These are phyloP conservation scores for Lycaena phlaeas DNA, from an alignment of 2,888 invertebrate species.

Conservation along the genomic window DNA sequence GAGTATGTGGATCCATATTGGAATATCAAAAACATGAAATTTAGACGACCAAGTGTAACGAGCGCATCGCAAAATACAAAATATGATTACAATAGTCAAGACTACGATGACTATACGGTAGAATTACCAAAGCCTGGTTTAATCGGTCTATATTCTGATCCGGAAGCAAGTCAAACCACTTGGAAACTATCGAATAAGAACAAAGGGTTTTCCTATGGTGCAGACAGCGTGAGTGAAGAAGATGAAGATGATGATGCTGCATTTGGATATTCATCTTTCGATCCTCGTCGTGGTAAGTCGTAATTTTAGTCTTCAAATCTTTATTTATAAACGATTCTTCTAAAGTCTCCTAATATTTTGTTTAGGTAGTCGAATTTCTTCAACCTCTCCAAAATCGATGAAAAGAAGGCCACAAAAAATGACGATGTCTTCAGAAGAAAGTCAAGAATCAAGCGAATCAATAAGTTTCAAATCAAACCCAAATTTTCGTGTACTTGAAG, in stretches of 20 bases:
- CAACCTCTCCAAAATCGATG: slow-evolving; percentile 16
- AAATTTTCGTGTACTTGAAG: slow-evolving; percentile 52
- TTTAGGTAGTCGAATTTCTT: slow-evolving; percentile 22
- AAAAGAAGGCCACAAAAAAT: slow-evolving; percentile 34
- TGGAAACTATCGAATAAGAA: slow-evolving; percentile 30
- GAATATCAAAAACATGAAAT: slow-evolving; percentile 45
- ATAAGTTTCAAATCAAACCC: slow-evolving; percentile 51
- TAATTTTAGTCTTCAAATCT: neutral
- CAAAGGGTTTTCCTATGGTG: slow-evolving; percentile 24
- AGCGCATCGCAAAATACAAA: slow-evolving; percentile 20
- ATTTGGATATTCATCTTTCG: slow-evolving; percentile 50
- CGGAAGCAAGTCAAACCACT: slow-evolving; percentile 28
- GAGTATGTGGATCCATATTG: slow-evolving; percentile 53
- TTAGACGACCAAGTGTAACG: slow-evolving; percentile 18
- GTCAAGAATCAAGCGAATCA: slow-evolving; percentile 21
- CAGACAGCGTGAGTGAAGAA: slow-evolving; percentile 29
- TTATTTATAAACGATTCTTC: too few relatives aligned
- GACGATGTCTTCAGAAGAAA: slow-evolving; percentile 27
- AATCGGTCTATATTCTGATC: slow-evolving; percentile 51
- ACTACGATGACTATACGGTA: slow-evolving; percentile 41
- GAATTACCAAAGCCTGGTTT: slow-evolving; percentile 55
- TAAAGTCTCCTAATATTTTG: too few relatives aligned
- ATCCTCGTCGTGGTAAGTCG: slow-evolving; percentile 45
- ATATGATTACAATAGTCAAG: slow-evolving; percentile 31
- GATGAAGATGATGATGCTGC: slow-evolving; percentile 29